Evolutionary conservation across 2,113 vertebrate genomes (phyloP), one percentile per base, ranked within the genome.

Genomic region (Takifugu bimaculatus): DNA sequence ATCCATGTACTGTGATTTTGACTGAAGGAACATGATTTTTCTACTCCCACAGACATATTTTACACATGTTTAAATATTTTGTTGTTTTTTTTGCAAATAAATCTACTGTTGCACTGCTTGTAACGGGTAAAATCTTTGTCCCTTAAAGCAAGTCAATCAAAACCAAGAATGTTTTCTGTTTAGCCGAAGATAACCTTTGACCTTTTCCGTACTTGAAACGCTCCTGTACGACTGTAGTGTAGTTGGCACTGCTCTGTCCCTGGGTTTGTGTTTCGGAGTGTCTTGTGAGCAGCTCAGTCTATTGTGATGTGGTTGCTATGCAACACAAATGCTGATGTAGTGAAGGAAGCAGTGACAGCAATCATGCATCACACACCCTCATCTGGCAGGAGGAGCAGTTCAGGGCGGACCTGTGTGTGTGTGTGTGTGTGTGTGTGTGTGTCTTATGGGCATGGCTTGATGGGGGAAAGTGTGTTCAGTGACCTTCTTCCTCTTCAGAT

Each of bases 331-430:
- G 63, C 78, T 64, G 59, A 66, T 59, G 78, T 67, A 76, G 57
- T 75, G 68, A 73, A 76, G 63, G 72, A 71, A 84, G 74, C 63
- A 50, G 61, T 77, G 82, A 85, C 81, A 79, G 77, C 68, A 70
- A 64, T 68, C 74, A 78, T 82, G 84, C 51, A 80, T 84, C 80
- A 84, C 82, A 84, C 82, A 68, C 79, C 84, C 84, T 85, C 79
- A 77, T 85, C 75, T 86, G 80, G 82, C 76, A 70, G 65, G 67
- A 13, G 60, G 54, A 79, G 28, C 63, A 62, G 47, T 65, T 53
- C 57, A 65, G 80, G 79, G 77, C 76, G 77, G 77, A 70, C 60
- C 72, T 62, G 35, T 3, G 32, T 67, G 26, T 60, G 14, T 50
- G n/a, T 63, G 6, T 45, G 12, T 65, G 52, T 58, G 13, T 47